Percentiles rank a stretch among this genome's conserved stretches.
Conservation (phyloP, 2,113 vertebrate species). For the Grallaria varia region DNA sequence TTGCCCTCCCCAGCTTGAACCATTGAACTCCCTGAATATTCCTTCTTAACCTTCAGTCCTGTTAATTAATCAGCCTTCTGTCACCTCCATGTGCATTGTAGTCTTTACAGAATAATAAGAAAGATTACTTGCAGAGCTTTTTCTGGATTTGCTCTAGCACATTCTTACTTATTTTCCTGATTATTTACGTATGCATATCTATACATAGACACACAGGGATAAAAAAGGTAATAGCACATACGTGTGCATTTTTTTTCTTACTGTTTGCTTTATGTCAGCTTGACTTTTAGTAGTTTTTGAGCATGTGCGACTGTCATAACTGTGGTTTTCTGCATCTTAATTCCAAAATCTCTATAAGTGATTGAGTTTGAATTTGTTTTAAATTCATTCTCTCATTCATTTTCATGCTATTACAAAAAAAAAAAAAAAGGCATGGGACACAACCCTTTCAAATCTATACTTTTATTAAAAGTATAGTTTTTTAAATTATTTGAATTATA, state of each 20-base stretch:
- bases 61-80: constrained; percentile 33
- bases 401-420: not conserved
- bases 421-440: not conserved
- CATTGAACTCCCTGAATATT: constrained; percentile 32
- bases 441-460: not conserved
- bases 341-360: not conserved
- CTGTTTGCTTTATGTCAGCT: not conserved
- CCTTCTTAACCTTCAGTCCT: constrained; percentile 28
- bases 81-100: not conserved
- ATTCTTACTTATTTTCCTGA: not conserved
- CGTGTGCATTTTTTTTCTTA: not conserved
- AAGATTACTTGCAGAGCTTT: not conserved
- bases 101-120: not conserved
- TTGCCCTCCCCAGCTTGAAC: constrained; percentile 2
- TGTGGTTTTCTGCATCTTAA: not conserved
- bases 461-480: not conserved
- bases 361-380: not conserved
- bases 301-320: not conserved
- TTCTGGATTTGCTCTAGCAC: not conserved
- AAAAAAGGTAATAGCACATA: not conserved
- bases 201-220: not conserved
- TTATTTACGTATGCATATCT: not conserved
- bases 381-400: not conserved
- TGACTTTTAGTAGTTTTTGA: not conserved
- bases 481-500: too few relatives aligned